Base-by-base conservation (phyloP, 1,140 invertebrate species). In the Rhopalosiphum maidis region DNA sequence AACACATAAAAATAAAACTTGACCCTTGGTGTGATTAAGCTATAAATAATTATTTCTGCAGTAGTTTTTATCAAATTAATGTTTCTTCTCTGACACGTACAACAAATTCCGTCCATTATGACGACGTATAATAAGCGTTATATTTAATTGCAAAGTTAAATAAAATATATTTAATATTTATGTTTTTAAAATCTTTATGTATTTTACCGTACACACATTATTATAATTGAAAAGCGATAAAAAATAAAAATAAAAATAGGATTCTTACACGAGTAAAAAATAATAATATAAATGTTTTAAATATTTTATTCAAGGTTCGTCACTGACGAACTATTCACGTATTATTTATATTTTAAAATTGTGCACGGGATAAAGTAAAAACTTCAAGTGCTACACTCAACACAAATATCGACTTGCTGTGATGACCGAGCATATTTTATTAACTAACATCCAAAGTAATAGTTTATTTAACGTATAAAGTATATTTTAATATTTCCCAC, bases 301-400 rank as follows among this genome's bases (percentile, higher is more conserved):
- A 90, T n/a, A 46, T 43, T 90, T n/a, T 46, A 68, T 90, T 90
- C 89, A 68, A 90, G 89, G 89, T 90, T 30, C 54, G 37, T 68
- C 30, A 23, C 54, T 60, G 41, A 68, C 37, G 22, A 90, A 22
- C 54, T n/a, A 90, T 90, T 90, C 23, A 88, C 87, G 85, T n/a
- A 48, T 25, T 25, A 87, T 87, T 48, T 90, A 77, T 68, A 90
- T 60, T 90, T 25, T 90, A 90, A 43, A 35, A 90, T 68, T 35
- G 54, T 68, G 60, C 60, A 89, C 51, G 35, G n/a, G 35, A 55
- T 55, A 89, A 89, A 89, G 35, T 89, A 90, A 90, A 90, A 60
- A 30, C 43, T 41, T 90, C 43, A 68, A 23, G n/a, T 89, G 46
- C 23, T n/a, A 48, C 46, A 87, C 46, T 48, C 25, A 35, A 51